Percentiles rank a stretch among this genome's conserved stretches.
phyloP scores from a whole-genome alignment of 2,888 invertebrate genomes.

The Tachystola acroxantha region DNA sequence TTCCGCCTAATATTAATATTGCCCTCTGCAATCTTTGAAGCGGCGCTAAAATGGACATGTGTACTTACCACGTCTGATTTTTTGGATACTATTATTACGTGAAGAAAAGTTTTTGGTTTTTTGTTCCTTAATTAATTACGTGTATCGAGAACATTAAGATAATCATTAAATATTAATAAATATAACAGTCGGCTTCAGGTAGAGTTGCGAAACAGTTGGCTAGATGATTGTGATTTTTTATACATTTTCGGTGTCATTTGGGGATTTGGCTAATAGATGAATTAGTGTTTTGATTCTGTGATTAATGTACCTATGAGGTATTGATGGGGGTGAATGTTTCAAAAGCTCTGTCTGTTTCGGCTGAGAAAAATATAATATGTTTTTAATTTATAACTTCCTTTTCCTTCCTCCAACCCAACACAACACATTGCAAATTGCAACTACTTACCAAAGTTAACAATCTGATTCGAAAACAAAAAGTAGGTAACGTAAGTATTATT shows the following conservation, averaged over 20 bases:
- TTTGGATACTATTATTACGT: conserved; percentile 69
- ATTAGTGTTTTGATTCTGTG: conserved; percentile 64
- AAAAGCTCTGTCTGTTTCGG: conserved; percentile 55
- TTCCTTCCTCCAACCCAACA: neutral
- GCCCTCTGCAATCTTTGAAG: conserved; percentile 72
- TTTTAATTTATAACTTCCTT: conserved; percentile 17
- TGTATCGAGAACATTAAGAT: conserved; percentile 69
- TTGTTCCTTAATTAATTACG: conserved; percentile 78
- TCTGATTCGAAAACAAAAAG: no score
- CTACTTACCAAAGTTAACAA: no score
- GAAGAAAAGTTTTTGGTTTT: conserved; percentile 60
- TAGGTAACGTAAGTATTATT: no score
- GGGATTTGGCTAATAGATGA: conserved; percentile 46
- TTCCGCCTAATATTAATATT: conserved; percentile 76
- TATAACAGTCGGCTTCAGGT: conserved; percentile 44
- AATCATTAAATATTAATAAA: conserved; percentile 73
- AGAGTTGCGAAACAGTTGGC: conserved; percentile 53
- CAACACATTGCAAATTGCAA: no score
- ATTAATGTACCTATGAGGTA: conserved; percentile 65
- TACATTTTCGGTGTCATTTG: conserved; percentile 54
- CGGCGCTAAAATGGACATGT: conserved; percentile 49
- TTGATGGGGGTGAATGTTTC: conserved; percentile 41
- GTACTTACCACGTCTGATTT: conserved; percentile 63
- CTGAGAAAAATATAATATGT: conserved; percentile 44
- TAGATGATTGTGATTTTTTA: conserved; percentile 64